Evolutionary conservation across 2,888 invertebrate genomes (phyloP).

Genomic region (Pycnomerus fuliginosus): DNA sequence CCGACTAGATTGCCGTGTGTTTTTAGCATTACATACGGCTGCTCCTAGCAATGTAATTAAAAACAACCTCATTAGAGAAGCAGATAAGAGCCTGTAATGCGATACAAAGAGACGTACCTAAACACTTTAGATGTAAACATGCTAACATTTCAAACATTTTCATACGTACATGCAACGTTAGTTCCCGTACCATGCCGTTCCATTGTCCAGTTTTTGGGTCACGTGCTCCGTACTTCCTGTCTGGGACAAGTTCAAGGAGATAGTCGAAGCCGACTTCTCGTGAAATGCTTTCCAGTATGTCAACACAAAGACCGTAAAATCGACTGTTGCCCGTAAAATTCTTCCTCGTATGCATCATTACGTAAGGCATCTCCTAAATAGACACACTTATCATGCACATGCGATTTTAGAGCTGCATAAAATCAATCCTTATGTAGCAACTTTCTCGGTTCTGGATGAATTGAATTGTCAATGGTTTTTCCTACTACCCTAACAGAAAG

Average conservation of each 20-base stretch:
- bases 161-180: constrained; percentile 66
- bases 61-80: no score
- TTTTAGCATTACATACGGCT: constrained; percentile 51
- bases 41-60: constrained; percentile 41
- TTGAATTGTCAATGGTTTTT: no score
- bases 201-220: constrained; percentile 63
- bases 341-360: constrained; percentile 70
- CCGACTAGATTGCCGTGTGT: constrained; percentile 57
- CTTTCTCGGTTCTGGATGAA: no score
- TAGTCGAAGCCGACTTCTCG: constrained; percentile 70
- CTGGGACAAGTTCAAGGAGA: constrained; percentile 68
- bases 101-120: no score
- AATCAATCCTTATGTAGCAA: no score
- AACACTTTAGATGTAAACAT: no score
- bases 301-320: constrained; percentile 79
- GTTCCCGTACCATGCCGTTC: constrained; percentile 70
- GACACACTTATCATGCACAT: constrained; percentile 24
- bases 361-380: constrained; percentile 68
- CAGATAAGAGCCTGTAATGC: no score
- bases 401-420: constrained; percentile 14
- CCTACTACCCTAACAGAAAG: no score
- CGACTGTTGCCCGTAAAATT: constrained; percentile 72
- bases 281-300: constrained; percentile 68
- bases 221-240: constrained; percentile 65
- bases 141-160: background rate